These are phyloP conservation scores for Brachionus plicatilis DNA, from an alignment of 1,140 invertebrate species.

Conservation along the genomic window DNA sequence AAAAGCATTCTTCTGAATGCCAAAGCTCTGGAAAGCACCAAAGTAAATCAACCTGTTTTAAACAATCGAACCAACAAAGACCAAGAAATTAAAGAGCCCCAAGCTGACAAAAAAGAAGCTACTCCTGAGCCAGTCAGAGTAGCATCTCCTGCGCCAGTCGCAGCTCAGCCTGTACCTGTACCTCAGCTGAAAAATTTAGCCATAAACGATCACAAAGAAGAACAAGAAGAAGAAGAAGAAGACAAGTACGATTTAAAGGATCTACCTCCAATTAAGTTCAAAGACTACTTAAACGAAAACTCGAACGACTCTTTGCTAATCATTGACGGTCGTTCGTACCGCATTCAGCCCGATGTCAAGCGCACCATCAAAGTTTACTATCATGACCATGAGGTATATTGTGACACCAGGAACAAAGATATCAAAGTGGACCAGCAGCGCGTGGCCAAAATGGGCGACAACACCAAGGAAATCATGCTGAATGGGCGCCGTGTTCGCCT, in stretches of 20 bases:
- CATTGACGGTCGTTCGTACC: slow-evolving; percentile 22
- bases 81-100: not conserved
- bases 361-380: slow-evolving; percentile 18
- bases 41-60: not conserved
- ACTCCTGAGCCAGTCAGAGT: not conserved
- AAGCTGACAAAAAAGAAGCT: not conserved
- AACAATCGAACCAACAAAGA: slow-evolving; percentile 23
- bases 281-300: not conserved
- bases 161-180: not conserved
- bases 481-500: slow-evolving; percentile 20
- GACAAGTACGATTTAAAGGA: slow-evolving; percentile 4
- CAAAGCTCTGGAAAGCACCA: not conserved
- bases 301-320: slow-evolving; percentile 11
- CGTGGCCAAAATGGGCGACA: slow-evolving; percentile 35
- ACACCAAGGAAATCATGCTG: slow-evolving; percentile 29
- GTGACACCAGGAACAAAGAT: slow-evolving; percentile 33
- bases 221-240: not conserved
- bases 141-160: not conserved
- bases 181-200: not conserved
- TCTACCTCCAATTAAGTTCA: slow-evolving; percentile 11
- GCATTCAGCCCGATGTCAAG: slow-evolving; percentile 16
- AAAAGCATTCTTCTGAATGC: slow-evolving; percentile 1
- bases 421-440: slow-evolving; percentile 15
- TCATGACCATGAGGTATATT: slow-evolving; percentile 31
- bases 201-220: not conserved